Evolutionary conservation across 1,140 invertebrate species (phyloP), one percentile per base, ranked within the genome.

Genomic region (Trypoxylus dichotomus): DNA sequence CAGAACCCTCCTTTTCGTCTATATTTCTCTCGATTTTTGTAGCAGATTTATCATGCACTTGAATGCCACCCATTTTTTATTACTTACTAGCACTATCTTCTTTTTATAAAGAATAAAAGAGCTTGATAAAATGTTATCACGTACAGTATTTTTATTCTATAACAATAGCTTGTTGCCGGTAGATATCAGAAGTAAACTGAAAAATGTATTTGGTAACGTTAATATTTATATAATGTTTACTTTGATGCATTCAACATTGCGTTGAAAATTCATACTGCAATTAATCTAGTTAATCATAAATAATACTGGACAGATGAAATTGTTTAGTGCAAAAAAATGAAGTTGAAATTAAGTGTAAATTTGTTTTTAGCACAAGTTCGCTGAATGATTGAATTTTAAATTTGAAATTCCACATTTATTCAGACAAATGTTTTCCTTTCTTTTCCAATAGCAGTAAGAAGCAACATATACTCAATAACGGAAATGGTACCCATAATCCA

Each of bases 391-490:
- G 2, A 27, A 3, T 71, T 27, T 19, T n/a, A n/a, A n/a, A n/a
- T n/a, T n/a, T n/a, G n/a, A n/a, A n/a, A n/a, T n/a, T n/a, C n/a
- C n/a, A n/a, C n/a, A n/a, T n/a, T n/a, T n/a, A n/a, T n/a, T n/a
- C n/a, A n/a, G 15, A n/a, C 7, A n/a, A 6, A 54, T 5, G 15
- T 75, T 75, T 54, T 15, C 74, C 42, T 27, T 43, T 75, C 6
- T 42, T 75, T 15, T 75, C 42, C 42, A 32, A 8, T 11, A 58
- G n/a, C 74, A 13, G 54, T 47, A 54, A 75, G 6, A 92, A 81
- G 79, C 93, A 94, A 77, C 95, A 90, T 13, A 88, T 83, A n/a
- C 91, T 91, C 83, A 95, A 98, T 47, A 96, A 83, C 91, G 93
- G 95, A 85, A 96, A 95, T 0, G 92, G 91, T 0, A 92, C 92